Evolutionary conservation across 1,140 invertebrate genomes (phyloP), one percentile per base, ranked within the genome.

Genomic region (Microplitis mediator): DNA sequence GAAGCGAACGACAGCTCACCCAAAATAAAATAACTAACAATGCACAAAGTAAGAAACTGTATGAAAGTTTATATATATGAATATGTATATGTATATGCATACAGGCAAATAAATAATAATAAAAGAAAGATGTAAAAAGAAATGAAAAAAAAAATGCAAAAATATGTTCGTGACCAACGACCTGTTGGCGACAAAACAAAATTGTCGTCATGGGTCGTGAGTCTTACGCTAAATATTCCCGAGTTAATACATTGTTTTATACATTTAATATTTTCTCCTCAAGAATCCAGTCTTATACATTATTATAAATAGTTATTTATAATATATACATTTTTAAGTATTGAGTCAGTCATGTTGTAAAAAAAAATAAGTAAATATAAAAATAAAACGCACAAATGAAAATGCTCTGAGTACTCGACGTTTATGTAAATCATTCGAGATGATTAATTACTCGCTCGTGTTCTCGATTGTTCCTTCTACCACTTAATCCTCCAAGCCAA

Each of bases 131-230:
- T 9, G 5, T n/a, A 62, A 45, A 71, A 36, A 54, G 32, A 62
- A 23, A 32, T 36, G 36, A 68, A 61, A 65, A 69, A 64, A 71
- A 50, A n/a, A 51, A 54, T 50, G 69, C 35, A 39, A 9, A 71
- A 70, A 11, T 50, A 4, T 56, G 72, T 75, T 80, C 78, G 79
- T 80, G 79, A 80, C 79, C 79, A 74, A 69, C 69, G 76, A 75
- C 71, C 70, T 63, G 65, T 76, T 75, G 76, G 71, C 80, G 79
- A 80, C 77, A 78, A 82, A 84, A 84, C 82, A 82, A 80, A 80
- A 77, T 82, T 76, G 78, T 79, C 78, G 75, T 73, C 50, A 61
- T 56, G 73, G 67, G 60, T 58, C 54, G 56, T 64, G 52, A 52
- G 58, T 50, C 35, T 69, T 67, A 67, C 64, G 70, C 56, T 64